phyloP scores from a whole-genome alignment of 2,888 invertebrate genomes.

The Euzophera pinguis region DNA sequence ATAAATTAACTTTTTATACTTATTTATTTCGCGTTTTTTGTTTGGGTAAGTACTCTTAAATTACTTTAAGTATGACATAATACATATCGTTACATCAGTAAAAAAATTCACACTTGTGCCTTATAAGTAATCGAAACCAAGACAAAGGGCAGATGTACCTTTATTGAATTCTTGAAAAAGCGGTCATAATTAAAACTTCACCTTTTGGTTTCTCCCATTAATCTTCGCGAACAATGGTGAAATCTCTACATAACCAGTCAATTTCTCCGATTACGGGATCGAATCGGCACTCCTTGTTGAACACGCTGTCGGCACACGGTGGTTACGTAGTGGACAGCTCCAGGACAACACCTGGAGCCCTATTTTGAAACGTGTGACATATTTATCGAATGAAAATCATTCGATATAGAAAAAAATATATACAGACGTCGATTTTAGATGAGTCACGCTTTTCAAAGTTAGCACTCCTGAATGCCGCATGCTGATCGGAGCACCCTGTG shows the following conservation, averaged over 20 bases:
- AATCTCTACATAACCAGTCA: not conserved
- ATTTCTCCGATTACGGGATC: slow-evolving; percentile 5
- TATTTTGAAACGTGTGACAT: no score
- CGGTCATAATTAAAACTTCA: slow-evolving; percentile 17
- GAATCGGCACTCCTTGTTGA: slow-evolving; percentile 3
- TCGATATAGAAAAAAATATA: no score
- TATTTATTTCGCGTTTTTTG: no score
- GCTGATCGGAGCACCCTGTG: slow-evolving; percentile 61
- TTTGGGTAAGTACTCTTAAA: not conserved
- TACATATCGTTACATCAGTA: not conserved
- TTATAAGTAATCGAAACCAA: not conserved
- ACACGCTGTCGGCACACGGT: slow-evolving; percentile 19
- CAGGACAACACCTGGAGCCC: no score
- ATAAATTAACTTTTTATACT: no score
- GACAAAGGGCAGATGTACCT: not conserved
- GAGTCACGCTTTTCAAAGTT: no score
- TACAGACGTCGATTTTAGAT: no score
- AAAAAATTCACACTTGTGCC: not conserved
- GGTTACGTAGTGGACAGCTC: slow-evolving; percentile 30
- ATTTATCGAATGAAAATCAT: no score
- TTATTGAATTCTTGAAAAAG: slow-evolving; percentile 10
- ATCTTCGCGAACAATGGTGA: slow-evolving; percentile 14
- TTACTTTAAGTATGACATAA: not conserved
- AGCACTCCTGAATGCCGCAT: slow-evolving; percentile 23
- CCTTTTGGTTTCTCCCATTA: slow-evolving; percentile 22